Conservation (phyloP, 2,113 vertebrate species). For the Martes martes region DNA sequence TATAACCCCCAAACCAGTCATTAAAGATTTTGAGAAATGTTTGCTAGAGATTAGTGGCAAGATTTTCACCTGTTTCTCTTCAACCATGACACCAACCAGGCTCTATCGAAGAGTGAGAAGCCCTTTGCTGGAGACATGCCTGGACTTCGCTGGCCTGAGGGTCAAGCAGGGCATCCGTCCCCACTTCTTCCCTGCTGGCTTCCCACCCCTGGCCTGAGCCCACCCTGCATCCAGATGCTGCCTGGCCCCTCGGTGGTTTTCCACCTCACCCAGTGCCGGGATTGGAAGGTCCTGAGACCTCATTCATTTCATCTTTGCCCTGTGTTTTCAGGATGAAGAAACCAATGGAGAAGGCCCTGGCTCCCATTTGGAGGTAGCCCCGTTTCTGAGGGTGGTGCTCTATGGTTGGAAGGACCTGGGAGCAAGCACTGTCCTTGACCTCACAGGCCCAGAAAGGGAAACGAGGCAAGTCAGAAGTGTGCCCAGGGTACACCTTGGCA, state of each 20-base stretch:
- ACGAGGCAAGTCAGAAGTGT: neutral
- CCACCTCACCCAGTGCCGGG: neutral
- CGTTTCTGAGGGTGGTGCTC: neutral
- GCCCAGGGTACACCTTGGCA: neutral
- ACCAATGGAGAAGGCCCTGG: neutral
- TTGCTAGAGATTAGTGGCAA: neutral
- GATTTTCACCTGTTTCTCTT: neutral
- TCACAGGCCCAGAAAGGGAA: neutral
- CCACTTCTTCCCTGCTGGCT: too few species aligned
- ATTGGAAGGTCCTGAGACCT: neutral
- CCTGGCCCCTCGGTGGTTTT: neutral
- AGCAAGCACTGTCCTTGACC: neutral
- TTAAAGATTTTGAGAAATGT: neutral
- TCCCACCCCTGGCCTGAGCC: neutral
- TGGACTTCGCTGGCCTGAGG: neutral
- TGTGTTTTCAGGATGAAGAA: neutral
- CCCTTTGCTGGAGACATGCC: fast-evolving
- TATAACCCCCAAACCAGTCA: neutral
- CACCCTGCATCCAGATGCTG: neutral
- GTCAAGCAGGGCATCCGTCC: too few species aligned
- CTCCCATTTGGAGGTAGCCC: neutral
- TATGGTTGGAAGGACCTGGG: neutral
- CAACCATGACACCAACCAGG: neutral
- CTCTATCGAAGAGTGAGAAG: neutral
- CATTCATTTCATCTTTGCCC: neutral